Conservation (phyloP, 1,140 invertebrate species). For the Drosophila miranda region DNA sequence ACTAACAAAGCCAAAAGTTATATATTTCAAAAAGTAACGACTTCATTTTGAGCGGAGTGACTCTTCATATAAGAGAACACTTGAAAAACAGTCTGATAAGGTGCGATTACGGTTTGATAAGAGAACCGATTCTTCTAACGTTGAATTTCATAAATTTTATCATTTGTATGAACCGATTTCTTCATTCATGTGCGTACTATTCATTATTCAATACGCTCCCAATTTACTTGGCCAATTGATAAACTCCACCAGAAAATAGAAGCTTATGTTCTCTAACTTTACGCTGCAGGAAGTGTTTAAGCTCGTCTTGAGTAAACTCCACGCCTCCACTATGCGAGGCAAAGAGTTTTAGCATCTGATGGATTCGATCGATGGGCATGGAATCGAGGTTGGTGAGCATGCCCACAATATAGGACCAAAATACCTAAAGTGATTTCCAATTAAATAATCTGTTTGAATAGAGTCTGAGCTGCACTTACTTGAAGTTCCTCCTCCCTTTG, state of each 20-base stretch:
- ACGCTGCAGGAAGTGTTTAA: constrained; percentile 94
- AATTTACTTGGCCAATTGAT: constrained; percentile 90
- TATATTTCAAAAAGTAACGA: no score
- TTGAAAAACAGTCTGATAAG: constrained; percentile 16
- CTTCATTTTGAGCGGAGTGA: no score
- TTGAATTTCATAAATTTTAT: constrained; percentile 22
- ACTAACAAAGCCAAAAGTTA: no score
- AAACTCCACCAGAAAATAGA: constrained; percentile 92
- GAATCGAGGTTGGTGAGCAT: constrained; percentile 98
- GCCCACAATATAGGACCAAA: constrained; percentile 98
- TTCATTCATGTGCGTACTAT: constrained; percentile 24
- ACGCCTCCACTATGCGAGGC: constrained; percentile 92
- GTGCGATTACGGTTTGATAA: constrained; percentile 12
- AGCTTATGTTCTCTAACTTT: constrained; percentile 96
- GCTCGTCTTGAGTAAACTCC: constrained; percentile 93
- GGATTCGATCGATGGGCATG: constrained; percentile 95
- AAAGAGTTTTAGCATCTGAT: constrained; percentile 99
- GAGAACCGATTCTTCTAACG: neutral
- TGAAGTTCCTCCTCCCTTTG: constrained; percentile 96
- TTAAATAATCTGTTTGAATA: neutral
- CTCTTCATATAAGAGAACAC: no score
- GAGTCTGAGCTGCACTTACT: constrained; percentile 66
- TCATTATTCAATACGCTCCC: neutral
- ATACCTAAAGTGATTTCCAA: constrained; percentile 84
- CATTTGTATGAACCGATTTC: constrained; percentile 24